Evolutionary conservation across 2,113 vertebrate species (phyloP).

Genomic region (Octodon degus): DNA sequence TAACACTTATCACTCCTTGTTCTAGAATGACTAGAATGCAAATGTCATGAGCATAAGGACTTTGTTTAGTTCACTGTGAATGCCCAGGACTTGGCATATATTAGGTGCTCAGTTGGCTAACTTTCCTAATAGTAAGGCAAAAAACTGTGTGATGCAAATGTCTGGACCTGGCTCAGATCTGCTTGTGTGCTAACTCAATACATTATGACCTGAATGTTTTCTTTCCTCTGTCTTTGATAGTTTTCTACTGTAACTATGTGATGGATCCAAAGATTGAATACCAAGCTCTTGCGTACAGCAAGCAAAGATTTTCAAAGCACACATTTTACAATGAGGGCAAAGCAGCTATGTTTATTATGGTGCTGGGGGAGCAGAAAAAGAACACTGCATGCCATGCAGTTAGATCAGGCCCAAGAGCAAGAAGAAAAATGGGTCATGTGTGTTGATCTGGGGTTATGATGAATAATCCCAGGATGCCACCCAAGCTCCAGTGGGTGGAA

Average conservation of each 20-base stretch:
- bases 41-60: neutral
- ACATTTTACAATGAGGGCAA: neutral
- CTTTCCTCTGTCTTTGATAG: neutral
- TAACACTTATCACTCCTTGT: neutral
- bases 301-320: neutral
- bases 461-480: neutral
- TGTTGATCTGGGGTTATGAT: neutral
- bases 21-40: neutral
- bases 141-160: neutral
- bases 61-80: neutral
- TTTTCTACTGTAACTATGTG: neutral
- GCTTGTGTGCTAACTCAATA: neutral
- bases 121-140: neutral
- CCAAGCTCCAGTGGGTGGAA: neutral
- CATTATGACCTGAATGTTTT: neutral
- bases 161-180: neutral
- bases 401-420: neutral
- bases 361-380: neutral
- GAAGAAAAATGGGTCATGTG: neutral
- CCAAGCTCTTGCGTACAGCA: neutral
- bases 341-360: neutral
- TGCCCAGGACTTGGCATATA: neutral
- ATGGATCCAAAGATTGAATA: neutral
- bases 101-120: neutral
- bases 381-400: neutral